Base-by-base conservation (phyloP, 2,113 vertebrate genomes). In the Cathartes aura region DNA sequence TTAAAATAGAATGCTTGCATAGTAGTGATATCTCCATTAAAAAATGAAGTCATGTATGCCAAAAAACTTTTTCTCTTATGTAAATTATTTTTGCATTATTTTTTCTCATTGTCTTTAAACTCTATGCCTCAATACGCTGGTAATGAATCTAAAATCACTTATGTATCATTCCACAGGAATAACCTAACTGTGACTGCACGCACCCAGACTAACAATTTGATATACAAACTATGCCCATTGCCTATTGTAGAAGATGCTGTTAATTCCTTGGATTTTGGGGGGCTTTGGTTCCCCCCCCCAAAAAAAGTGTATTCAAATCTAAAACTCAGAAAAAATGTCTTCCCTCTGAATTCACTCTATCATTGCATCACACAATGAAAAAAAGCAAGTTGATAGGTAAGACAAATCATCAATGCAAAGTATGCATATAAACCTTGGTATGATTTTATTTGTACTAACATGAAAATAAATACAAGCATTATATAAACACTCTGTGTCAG, bases 231-330 rank as follows among this genome's bases (percentile, higher is more conserved):
- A 23, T 45, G 22, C 2, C 4, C 38, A 58, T 86, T 96, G 15
- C 11, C 53, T 58, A 22, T 55, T 82, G 29, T 45, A n/a, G 21
- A 86, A 90, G n/a, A 55, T 59, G 26, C 8, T 66, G 26, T 8
- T 58, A 59, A 34, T 47, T 42, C 43, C 43, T 68, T 56, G 55
- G 7, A 1, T 1, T 23, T 48, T 4, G 2, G 2, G 4, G 6
- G 12, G 5, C 1, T 29, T 70, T 13, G 6, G 38, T 38, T 38
- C 8, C 38, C 38, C 38, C 38, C 38, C 38, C 38, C 7, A 38
- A 38, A 38, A 38, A 59, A 85, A 47, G 11, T 24, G 6, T 45
- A 40, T 81, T 75, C 17, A 50, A n/a, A 8, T 52, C 15, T 68
- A 11, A 32, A 85, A 38, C 21, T 40, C 43, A 45, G 16, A 29